Base-by-base conservation (phyloP, 2,113 vertebrate genomes). In the Chinchilla lanigera region DNA sequence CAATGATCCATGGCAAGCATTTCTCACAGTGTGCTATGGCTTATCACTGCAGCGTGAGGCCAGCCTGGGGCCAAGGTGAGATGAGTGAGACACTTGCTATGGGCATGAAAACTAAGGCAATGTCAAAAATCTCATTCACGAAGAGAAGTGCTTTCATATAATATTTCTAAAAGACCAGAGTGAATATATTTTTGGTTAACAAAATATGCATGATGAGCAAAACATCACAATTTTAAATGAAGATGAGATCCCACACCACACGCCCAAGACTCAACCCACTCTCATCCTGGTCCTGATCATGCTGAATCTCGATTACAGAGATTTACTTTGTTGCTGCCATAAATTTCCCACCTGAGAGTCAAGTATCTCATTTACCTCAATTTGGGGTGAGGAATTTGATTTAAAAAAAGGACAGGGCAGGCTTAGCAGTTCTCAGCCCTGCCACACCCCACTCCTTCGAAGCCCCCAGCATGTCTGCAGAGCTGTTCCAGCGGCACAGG, bases 141-240 rank as follows among this genome's bases (percentile, higher is more conserved):
- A 47, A 78, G 80, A 67, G 4, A 89, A 88, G 33, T 24, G 78
- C 61, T 69, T 95, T 93, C 24, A 63, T 35, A 16, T 0, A 88
- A 24, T 41, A 35, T 19, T 60, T 90, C 69, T 50, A 20, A 95
- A 94, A 89, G 50, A 65, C 26, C 8, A 81, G 88, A 89, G 54
- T 38, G n/a, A 89, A 63, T 58, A 7, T 86, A 52, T 63, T 30
- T 9, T 20, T 69, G 33, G 61, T 87, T 7, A 84, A 60, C n/a
- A 80, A 95, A 93, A 78, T 87, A n/a, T 38, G 54, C 41, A 90
- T 54, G 16, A 41, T 50, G 22, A 91, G 83, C 3, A 71, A 75
- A 85, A 85, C 41, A 86, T 30, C 54, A 80, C 56, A 56, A 61
- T 19, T 89, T 95, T 75, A 75, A 78, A 90, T 54, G 19, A 91